Percentiles rank a stretch among this genome's conserved stretches.
Evolutionary conservation across 2,113 vertebrate genomes (phyloP).

Genomic region (Sprattus sprattus): DNA sequence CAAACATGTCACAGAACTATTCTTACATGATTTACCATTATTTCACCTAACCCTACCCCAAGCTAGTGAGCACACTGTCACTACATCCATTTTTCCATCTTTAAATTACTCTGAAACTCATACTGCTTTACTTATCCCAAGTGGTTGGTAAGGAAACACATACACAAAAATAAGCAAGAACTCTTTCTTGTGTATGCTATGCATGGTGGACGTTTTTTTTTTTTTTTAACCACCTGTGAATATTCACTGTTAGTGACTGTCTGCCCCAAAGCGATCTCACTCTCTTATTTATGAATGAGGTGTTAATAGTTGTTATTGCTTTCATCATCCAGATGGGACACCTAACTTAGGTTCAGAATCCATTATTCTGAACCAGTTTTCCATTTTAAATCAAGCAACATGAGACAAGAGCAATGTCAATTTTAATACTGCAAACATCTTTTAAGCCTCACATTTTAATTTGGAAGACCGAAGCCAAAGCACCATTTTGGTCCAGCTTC

Average conservation of each 20-base stretch:
- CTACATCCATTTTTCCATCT: not conserved
- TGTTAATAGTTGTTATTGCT: conserved; percentile 61
- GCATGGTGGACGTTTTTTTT: not conserved
- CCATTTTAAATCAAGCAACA: conserved; percentile 52
- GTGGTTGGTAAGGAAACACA: not conserved
- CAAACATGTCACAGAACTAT: not conserved
- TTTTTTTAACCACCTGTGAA: conserved; percentile 23
- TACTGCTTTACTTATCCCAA: not conserved
- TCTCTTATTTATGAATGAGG: conserved; percentile 53
- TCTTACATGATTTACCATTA: no score
- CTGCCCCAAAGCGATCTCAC: conserved; percentile 49
- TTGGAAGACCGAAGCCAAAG: not conserved
- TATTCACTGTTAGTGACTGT: conserved; percentile 44
- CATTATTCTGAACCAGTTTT: conserved; percentile 53
- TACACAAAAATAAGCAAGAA: not conserved
- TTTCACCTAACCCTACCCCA: no score
- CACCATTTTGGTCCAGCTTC: not conserved
- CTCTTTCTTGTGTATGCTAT: not conserved
- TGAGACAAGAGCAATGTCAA: not conserved
- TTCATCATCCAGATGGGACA: conserved; percentile 39
- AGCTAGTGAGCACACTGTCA: no score
- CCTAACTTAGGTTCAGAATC: conserved; percentile 48
- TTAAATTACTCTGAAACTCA: not conserved
- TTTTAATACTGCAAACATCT: not conserved
- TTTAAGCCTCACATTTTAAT: not conserved